Evolutionary conservation across 2,888 invertebrate genomes (phyloP).

Genomic region (Junonia oenone): DNA sequence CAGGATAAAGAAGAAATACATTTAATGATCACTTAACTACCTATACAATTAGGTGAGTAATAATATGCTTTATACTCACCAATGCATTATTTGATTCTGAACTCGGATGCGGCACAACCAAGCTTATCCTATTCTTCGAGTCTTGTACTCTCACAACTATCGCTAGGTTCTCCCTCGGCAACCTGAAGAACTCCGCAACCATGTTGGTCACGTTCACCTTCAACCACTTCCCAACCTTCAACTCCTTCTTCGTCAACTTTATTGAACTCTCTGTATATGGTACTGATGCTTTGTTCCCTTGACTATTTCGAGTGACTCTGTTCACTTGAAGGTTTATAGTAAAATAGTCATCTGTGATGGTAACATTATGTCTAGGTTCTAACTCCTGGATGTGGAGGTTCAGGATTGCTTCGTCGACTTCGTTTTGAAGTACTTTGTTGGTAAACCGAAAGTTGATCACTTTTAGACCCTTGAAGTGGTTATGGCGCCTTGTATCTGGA

Average conservation of each 20-base stretch:
- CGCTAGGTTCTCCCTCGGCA: conserved; percentile 86
- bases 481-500: conserved; percentile 84
- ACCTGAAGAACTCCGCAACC: conserved; percentile 87
- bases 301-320: conserved; percentile 61
- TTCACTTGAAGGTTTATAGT: conserved; percentile 63
- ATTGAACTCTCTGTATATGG: conserved; percentile 59
- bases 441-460: conserved; percentile 86
- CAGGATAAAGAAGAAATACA: no score
- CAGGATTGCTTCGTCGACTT: conserved; percentile 84
- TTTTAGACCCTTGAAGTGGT: conserved; percentile 83
- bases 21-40: no score
- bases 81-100: conserved; percentile 74
- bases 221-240: conserved; percentile 83
- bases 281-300: conserved; percentile 62
- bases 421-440: conserved; percentile 84
- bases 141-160: conserved; percentile 86
- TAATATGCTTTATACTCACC: conserved; percentile 44
- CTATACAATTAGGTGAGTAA: no score
- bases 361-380: conserved; percentile 53
- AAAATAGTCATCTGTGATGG: conserved; percentile 54
- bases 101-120: conserved; percentile 85
- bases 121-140: conserved; percentile 79
- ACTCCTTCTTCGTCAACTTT: conserved; percentile 71
- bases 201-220: conserved; percentile 86
- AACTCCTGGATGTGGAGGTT: conserved; percentile 82